Evolutionary conservation across 2,113 vertebrate species (phyloP).

Genomic region (Melanerpes aurifrons): DNA sequence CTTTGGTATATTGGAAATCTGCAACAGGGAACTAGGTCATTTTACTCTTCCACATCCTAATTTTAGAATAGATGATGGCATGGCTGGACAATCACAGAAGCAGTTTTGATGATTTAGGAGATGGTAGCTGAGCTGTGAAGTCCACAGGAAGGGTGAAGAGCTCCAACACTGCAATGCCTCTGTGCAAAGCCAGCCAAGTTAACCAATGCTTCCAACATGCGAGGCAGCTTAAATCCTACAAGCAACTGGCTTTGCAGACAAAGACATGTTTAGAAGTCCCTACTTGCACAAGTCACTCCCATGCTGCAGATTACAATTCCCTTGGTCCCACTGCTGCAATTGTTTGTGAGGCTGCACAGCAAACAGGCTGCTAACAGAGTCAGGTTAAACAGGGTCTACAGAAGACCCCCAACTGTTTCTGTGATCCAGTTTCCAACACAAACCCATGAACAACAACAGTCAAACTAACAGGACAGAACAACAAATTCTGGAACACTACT

Average conservation of each 20-base stretch:
- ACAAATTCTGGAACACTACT: neutral
- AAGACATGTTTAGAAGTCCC: neutral
- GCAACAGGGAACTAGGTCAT: neutral
- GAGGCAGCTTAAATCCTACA: neutral
- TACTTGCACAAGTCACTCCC: neutral
- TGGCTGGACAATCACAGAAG: neutral
- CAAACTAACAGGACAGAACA: neutral
- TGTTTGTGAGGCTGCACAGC: neutral
- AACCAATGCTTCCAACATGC: fast-evolving
- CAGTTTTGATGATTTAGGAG: neutral
- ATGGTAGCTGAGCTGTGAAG: neutral
- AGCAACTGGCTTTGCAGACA: neutral
- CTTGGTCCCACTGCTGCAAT: neutral
- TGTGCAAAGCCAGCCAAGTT: neutral
- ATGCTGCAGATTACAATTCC: neutral
- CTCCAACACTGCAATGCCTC: neutral
- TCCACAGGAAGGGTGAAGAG: neutral
- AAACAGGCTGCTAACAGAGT: neutral
- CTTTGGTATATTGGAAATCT: neutral
- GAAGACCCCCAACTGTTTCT: neutral
- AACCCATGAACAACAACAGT: neutral
- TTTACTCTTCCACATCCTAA: neutral
- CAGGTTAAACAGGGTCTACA: neutral
- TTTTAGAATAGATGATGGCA: neutral
- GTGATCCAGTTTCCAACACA: neutral